A percentile compares a stretch with the other conserved stretches of the same genome.
Evolutionary conservation across 1,140 invertebrate species (phyloP).

Genomic region (Hirudo medicinalis): DNA sequence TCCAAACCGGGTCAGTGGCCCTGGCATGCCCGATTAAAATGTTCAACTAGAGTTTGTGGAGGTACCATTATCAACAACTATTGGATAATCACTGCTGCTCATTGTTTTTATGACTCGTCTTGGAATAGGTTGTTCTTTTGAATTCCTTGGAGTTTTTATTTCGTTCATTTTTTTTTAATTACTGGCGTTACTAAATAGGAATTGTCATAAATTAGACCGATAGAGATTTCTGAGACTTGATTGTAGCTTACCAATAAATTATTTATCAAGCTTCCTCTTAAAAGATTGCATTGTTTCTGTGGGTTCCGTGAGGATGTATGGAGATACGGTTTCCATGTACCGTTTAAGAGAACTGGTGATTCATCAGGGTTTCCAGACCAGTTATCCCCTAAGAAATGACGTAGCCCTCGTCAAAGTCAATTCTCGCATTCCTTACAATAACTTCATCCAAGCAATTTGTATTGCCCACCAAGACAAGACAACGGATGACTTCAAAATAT

Average conservation of each 20-base stretch:
- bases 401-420: not conserved
- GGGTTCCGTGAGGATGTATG: not conserved
- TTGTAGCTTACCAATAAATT: not conserved
- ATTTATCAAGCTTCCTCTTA: not conserved
- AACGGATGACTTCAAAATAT: not conserved
- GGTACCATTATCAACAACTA: not conserved
- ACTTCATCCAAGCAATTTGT: slow-evolving; percentile 4
- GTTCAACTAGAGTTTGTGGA: not conserved
- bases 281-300: slow-evolving; percentile 1
- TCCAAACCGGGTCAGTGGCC: not conserved
- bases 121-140: not conserved
- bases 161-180: not conserved
- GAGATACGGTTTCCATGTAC: not conserved
- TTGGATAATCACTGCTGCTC: slow-evolving; percentile 2
- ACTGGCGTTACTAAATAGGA: not conserved
- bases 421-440: not conserved
- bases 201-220: not conserved
- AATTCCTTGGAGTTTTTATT: not conserved
- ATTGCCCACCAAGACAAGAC: not conserved
- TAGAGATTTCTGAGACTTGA: not conserved
- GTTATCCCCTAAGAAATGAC: not conserved
- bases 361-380: not conserved
- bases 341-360: not conserved
- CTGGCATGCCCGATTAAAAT: not conserved
- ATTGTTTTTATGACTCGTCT: not conserved